phyloP scores from a whole-genome alignment of 2,113 vertebrate species.

The Oreochromis aureus region DNA sequence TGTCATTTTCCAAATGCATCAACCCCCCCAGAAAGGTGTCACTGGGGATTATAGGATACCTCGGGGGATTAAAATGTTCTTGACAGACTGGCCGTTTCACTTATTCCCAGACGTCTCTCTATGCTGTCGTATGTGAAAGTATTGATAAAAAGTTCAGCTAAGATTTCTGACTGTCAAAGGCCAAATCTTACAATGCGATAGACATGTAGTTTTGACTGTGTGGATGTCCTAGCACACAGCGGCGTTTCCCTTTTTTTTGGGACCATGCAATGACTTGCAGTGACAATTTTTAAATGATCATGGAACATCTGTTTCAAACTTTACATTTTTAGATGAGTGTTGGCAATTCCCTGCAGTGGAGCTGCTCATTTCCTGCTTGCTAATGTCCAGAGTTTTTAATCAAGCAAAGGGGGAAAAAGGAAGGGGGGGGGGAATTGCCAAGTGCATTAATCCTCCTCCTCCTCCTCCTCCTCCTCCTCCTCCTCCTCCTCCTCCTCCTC shows the following conservation, averaged over 20 bases:
- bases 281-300: background rate
- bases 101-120: constrained; percentile 29
- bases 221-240: background rate
- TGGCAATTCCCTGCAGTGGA: constrained; percentile 2
- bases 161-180: background rate
- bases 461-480: background rate
- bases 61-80: constrained; percentile 57
- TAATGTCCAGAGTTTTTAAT: constrained; percentile 60
- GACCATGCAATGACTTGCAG: background rate
- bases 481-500: background rate
- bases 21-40: constrained; percentile 53
- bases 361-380: constrained; percentile 12
- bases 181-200: background rate
- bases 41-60: constrained; percentile 63
- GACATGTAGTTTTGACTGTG: background rate
- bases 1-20: constrained; percentile 56
- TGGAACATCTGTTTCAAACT: background rate
- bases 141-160: background rate
- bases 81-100: constrained; percentile 57
- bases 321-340: background rate
- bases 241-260: rapidly evolving
- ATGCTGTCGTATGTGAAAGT: background rate
- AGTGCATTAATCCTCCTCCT: constrained; percentile 50
- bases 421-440: background rate
- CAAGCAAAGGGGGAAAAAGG: background rate